phyloP scores from a whole-genome alignment of 2,113 vertebrate species.

The Carassius auratus region DNA sequence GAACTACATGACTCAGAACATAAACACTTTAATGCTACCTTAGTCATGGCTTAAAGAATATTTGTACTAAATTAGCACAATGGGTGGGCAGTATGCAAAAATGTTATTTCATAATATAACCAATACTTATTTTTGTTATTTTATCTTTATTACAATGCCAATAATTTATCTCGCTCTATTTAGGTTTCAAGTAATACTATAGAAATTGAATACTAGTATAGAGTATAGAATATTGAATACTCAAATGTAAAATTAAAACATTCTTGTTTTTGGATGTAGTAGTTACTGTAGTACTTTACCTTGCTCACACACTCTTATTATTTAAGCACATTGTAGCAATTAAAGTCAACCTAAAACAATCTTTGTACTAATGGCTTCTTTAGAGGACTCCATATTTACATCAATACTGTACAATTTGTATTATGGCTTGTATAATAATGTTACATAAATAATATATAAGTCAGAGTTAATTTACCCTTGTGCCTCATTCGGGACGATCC shows the following conservation, averaged over 20 bases:
- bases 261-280: not conserved
- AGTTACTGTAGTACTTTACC: not conserved
- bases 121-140: not conserved
- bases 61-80: not conserved
- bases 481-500: not conserved
- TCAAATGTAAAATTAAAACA: not conserved
- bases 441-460: not conserved
- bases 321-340: not conserved
- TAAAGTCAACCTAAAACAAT: not conserved
- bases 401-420: not conserved
- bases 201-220: not conserved
- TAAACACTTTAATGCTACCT: not conserved
- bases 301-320: not conserved
- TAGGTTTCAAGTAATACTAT: not conserved
- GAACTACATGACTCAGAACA: not conserved
- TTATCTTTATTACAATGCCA: not conserved
- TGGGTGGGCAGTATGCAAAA: not conserved
- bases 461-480: conserved; percentile 1
- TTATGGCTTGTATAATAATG: conserved; percentile 1
- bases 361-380: not conserved
- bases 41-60: not conserved
- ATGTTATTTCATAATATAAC: not conserved
- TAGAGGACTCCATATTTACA: not conserved
- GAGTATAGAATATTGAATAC: not conserved
- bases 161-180: not conserved